phyloP scores from a whole-genome alignment of 2,888 invertebrate genomes.

The Archips crataeganus region DNA sequence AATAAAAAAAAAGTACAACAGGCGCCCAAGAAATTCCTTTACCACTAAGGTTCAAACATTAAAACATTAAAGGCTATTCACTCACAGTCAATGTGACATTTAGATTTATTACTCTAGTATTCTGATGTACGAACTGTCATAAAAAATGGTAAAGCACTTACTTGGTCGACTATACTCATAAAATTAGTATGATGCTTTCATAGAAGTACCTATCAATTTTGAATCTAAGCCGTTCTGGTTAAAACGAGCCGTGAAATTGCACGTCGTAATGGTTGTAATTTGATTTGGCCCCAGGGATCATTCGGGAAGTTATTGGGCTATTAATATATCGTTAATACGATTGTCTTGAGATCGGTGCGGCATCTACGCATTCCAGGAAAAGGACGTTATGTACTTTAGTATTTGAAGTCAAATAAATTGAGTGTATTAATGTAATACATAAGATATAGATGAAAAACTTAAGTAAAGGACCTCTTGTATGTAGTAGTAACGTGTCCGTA shows the following conservation, averaged over 20 bases:
- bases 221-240: constrained; percentile 2
- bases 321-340: constrained; percentile 23
- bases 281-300: constrained; percentile 24
- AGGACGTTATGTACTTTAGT: neutral
- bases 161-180: too few species aligned
- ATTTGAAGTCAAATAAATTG: neutral
- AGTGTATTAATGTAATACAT: neutral
- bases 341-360: constrained; percentile 5
- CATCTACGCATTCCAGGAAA: neutral
- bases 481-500: too few species aligned
- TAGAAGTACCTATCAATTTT: neutral
- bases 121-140: too few species aligned
- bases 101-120: too few species aligned
- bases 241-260: constrained; percentile 47
- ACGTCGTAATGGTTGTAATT: constrained; percentile 36
- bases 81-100: too few species aligned
- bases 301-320: constrained; percentile 26
- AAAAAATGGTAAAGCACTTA: too few species aligned
- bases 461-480: too few species aligned
- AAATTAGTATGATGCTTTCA: neutral
- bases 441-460: too few species aligned
- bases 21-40: too few species aligned
- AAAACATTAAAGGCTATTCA: too few species aligned
- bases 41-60: too few species aligned
- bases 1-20: too few species aligned